Evolutionary conservation across 2,113 vertebrate genomes (phyloP).

Genomic region (Gobiocypris rarus): DNA sequence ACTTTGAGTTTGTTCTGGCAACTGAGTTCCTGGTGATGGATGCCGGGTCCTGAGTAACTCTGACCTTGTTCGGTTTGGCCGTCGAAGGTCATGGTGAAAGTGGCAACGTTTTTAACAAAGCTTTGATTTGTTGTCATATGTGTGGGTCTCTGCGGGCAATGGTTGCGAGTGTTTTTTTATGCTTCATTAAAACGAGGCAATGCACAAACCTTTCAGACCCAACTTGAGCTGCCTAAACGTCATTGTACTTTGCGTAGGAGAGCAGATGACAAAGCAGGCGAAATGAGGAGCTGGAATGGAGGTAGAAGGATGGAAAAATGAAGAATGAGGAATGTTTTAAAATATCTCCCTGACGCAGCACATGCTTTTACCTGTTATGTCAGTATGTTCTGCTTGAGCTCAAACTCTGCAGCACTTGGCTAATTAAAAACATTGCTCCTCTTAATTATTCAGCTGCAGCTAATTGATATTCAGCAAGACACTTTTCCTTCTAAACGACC

Average conservation of each 20-base stretch:
- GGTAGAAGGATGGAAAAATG: neutral
- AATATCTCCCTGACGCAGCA: slow-evolving; percentile 66
- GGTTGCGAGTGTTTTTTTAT: neutral
- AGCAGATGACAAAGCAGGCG: slow-evolving; percentile 42
- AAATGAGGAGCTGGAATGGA: slow-evolving; percentile 30
- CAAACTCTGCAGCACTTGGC: slow-evolving; percentile 64
- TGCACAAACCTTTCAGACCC: neutral
- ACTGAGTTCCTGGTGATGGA: slow-evolving; percentile 71
- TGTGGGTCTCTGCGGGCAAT: neutral
- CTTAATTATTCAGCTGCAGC: slow-evolving; percentile 79
- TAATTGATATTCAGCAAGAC: slow-evolving; percentile 80
- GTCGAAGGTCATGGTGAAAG: slow-evolving; percentile 52
- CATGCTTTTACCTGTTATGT: slow-evolving; percentile 51
- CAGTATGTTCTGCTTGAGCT: neutral
- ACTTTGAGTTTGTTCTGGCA: slow-evolving; percentile 68
- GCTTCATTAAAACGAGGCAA: neutral
- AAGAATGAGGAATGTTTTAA: neutral
- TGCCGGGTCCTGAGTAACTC: slow-evolving; percentile 58
- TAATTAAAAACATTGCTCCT: slow-evolving; percentile 77
- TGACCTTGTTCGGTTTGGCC: slow-evolving; percentile 65
- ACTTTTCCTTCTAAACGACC: slow-evolving; percentile 72
- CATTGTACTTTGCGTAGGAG: neutral
- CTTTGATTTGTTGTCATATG: slow-evolving; percentile 70
- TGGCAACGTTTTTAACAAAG: slow-evolving; percentile 39
- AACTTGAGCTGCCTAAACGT: neutral